Conservation (phyloP, 1,140 invertebrate species). For the Magallana angulata region DNA sequence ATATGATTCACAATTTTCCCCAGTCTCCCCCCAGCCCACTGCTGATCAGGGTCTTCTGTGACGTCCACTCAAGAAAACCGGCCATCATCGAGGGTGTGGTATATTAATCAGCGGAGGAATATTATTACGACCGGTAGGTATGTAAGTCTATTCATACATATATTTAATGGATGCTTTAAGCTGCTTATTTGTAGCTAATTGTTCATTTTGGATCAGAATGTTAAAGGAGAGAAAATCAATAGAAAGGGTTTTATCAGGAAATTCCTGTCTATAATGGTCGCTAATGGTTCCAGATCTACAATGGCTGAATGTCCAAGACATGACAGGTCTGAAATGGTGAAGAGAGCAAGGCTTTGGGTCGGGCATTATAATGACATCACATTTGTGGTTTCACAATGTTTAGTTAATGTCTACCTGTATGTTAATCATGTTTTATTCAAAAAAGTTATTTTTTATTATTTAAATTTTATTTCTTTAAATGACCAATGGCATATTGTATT, state of each 20-base stretch:
- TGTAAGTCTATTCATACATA: background rate
- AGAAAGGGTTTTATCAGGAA: background rate
- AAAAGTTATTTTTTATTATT: too few species aligned
- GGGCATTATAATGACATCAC: too few species aligned
- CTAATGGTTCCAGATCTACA: background rate
- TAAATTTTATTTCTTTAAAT: too few species aligned
- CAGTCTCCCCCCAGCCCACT: background rate
- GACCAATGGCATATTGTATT: too few species aligned
- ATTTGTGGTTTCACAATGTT: too few species aligned
- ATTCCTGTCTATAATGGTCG: background rate
- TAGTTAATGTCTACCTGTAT: too few species aligned
- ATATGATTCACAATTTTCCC: conserved; percentile 19
- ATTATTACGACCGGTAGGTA: background rate
- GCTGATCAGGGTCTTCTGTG: background rate
- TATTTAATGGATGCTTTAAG: too few species aligned
- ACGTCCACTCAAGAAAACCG: background rate
- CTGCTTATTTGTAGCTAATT: background rate
- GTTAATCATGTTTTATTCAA: too few species aligned
- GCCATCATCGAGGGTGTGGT: too few species aligned
- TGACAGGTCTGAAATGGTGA: too few species aligned
- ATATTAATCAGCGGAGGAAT: background rate
- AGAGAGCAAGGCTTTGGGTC: too few species aligned
- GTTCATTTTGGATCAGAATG: background rate
- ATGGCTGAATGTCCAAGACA: background rate
- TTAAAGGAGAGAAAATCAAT: conserved; percentile 15